phyloP scores from a whole-genome alignment of 2,888 invertebrate genomes.

The Hirtodrosophila histrioides region DNA sequence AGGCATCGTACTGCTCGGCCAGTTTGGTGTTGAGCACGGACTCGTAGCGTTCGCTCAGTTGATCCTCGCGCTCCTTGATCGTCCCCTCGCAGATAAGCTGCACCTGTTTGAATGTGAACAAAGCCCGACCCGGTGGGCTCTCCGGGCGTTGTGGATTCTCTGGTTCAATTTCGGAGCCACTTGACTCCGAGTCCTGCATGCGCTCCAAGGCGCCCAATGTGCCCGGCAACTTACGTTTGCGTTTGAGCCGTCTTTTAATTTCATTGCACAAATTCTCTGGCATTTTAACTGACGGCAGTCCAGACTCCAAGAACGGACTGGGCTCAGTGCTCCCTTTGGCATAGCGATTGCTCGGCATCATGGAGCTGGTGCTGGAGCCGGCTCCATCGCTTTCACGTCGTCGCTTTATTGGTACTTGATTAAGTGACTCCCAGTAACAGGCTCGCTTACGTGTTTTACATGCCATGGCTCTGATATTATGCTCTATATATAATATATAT shows the following conservation, averaged over 20 bases:
- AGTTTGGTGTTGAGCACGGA: conserved; percentile 95
- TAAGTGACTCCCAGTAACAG: conserved; percentile 97
- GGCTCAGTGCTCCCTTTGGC: conserved; percentile 85
- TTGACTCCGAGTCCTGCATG: conserved; percentile 87
- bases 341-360: conserved; percentile 81
- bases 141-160: conserved; percentile 86
- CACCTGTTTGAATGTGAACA: conserved; percentile 98
- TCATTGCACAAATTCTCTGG: conserved; percentile 96
- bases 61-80: conserved; percentile 97
- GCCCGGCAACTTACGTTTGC: conserved; percentile 91
- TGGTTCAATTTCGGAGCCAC: conserved; percentile 88
- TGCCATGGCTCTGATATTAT: conserved; percentile 88
- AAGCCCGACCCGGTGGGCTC: conserved; percentile 86
- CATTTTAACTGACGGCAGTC: conserved; percentile 96
- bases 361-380: conserved; percentile 23
- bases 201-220: conserved; percentile 86
- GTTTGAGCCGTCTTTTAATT: conserved; percentile 94
- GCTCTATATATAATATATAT: conserved; percentile 25
- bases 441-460: conserved; percentile 98
- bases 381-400: conserved; percentile 86
- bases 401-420: conserved; percentile 93
- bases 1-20: conserved; percentile 99
- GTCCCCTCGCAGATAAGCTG: conserved; percentile 98
- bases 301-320: conserved; percentile 93
- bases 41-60: conserved; percentile 97